Conservation (phyloP, 53 echinoderm and acorn worm species). For the Glandiceps talaboti region DNA sequence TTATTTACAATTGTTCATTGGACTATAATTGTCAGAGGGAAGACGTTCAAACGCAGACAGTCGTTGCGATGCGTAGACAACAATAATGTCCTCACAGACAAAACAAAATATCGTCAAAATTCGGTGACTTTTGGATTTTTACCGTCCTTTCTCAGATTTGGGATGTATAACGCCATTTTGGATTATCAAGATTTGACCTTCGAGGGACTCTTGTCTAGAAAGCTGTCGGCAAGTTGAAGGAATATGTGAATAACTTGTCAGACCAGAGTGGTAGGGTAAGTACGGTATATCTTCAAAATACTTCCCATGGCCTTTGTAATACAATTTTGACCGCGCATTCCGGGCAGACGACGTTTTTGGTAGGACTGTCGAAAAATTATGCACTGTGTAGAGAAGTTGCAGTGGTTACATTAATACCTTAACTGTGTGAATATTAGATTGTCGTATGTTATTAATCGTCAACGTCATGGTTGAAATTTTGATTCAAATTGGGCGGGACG, state of each 20-base stretch:
- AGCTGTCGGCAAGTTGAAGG: neutral
- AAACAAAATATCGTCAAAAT: no score
- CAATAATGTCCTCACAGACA: no score
- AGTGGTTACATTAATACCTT: no score
- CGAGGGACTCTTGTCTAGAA: neutral
- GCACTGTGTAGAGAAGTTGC: no score
- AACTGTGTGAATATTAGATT: no score
- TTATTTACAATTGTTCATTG: neutral
- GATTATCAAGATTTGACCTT: neutral
- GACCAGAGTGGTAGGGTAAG: neutral
- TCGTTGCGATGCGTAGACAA: no score
- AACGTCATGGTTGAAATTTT: no score
- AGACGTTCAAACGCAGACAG: no score
- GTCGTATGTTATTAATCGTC: no score
- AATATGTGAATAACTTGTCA: neutral
- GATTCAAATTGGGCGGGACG: no score
- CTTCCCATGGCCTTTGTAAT: slow-evolving; percentile 1
- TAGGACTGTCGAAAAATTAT: no score
- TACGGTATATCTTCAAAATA: neutral
- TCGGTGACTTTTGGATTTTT: neutral
- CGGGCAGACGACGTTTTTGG: no score
- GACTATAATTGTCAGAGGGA: neutral
- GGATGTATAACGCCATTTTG: neutral
- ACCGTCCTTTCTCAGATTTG: neutral
- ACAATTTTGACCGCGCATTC: neutral